Evolutionary conservation across 2,888 invertebrate species (phyloP).

Genomic region (Neelides folsomi): DNA sequence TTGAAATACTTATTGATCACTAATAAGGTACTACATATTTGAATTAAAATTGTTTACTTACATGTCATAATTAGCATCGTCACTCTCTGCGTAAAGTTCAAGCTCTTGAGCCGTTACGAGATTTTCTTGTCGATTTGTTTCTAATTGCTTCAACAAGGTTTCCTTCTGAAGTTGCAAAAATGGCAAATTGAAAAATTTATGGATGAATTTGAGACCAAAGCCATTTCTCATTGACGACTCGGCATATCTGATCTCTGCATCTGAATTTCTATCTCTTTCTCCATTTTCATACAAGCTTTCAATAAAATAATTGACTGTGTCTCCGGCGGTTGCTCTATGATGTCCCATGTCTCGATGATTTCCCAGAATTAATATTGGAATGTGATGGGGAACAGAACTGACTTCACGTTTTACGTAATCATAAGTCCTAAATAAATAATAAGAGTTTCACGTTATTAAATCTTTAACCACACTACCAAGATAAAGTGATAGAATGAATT

Average conservation of each 20-base stretch:
- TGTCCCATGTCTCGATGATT: conserved; percentile 97
- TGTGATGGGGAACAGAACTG: conserved; percentile 50
- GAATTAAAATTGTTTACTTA: conserved; percentile 26
- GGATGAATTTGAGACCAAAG: conserved; percentile 78
- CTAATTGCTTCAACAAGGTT: conserved; percentile 66
- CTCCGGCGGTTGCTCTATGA: conserved; percentile 65
- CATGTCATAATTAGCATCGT: conserved; percentile 60
- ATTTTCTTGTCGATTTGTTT: conserved; percentile 69
- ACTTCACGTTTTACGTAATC: conserved; percentile 84
- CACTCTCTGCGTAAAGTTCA: conserved; percentile 56
- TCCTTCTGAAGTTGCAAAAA: conserved; percentile 79
- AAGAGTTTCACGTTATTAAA: neutral
- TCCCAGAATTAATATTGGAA: conserved; percentile 73
- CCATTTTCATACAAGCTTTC: conserved; percentile 40
- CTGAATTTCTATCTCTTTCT: conserved; percentile 6
- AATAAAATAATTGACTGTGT: conserved; percentile 56
- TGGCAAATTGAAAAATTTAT: conserved; percentile 89
- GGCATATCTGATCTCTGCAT: conserved; percentile 63
- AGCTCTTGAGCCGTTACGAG: conserved; percentile 60
- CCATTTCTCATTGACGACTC: conserved; percentile 93
- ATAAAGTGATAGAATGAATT: no score
- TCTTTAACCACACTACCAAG: no score
- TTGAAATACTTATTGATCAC: no score
- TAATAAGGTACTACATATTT: no score
- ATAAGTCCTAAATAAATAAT: conserved; percentile 58